Evolutionary conservation across 2,113 vertebrate genomes (phyloP).

Genomic region (Guaruba guarouba): DNA sequence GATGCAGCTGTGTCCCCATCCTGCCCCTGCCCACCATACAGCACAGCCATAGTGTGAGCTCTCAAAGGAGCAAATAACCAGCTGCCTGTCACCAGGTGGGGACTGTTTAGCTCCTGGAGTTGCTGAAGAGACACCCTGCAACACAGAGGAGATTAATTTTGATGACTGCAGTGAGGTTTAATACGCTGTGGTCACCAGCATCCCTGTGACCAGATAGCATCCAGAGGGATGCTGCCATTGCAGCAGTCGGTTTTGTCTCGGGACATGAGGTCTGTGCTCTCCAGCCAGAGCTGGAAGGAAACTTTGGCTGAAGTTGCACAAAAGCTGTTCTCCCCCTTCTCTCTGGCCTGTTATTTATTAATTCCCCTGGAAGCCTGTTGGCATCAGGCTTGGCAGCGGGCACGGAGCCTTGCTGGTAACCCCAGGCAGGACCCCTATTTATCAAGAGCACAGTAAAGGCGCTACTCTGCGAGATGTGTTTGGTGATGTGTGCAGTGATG

Average conservation of each 20-base stretch:
- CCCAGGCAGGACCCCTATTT: neutral
- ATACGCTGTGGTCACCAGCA: accelerated
- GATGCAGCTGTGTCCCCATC: neutral
- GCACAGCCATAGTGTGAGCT: neutral
- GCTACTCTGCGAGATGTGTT: neutral
- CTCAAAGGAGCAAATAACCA: neutral
- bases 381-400: neutral
- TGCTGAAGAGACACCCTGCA: neutral
- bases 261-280: neutral
- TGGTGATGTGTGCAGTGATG: neutral
- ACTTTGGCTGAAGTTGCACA: neutral
- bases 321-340: neutral
- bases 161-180: neutral
- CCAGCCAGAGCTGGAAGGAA: neutral
- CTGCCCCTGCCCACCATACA: neutral
- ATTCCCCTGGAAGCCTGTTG: neutral
- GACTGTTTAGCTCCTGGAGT: neutral
- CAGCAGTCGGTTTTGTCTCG: neutral
- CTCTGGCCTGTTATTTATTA: constrained; percentile 3
- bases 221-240: neutral
- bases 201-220: neutral
- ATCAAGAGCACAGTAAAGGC: neutral
- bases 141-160: accelerated
- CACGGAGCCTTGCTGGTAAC: accelerated
- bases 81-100: accelerated